Percentiles rank a stretch among this genome's conserved stretches.
Evolutionary conservation across 23 tunicate species (phyloP).

Genomic region (Trididemnum miniatum): DNA sequence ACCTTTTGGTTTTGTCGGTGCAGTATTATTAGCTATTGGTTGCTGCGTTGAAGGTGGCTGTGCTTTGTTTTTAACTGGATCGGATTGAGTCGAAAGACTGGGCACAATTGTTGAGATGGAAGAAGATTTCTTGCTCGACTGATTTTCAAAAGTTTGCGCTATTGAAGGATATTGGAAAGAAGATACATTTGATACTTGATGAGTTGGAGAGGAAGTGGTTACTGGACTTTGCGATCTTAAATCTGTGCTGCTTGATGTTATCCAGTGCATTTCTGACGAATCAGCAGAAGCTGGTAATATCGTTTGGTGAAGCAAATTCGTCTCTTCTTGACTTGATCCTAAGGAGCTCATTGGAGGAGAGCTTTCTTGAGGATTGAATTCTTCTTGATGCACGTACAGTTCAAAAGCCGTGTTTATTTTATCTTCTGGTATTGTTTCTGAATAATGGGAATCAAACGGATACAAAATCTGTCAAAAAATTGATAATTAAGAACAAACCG

Average conservation of each 20-base stretch:
- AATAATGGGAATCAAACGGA: background rate
- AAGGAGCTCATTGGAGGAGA: background rate
- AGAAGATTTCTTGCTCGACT: background rate
- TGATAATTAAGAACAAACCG: too few species aligned
- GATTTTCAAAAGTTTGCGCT: background rate
- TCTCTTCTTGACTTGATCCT: background rate
- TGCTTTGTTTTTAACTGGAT: background rate
- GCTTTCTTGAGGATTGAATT: background rate
- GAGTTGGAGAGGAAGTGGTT: conserved; percentile 43
- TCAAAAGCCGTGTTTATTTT: background rate
- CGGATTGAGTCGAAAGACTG: background rate
- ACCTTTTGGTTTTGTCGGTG: conserved; percentile 77
- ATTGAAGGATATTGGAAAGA: background rate
- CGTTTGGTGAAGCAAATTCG: background rate
- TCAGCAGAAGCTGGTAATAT: conserved; percentile 45
- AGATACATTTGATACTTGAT: background rate
- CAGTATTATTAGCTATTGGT: background rate
- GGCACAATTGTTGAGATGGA: background rate
- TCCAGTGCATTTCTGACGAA: conserved; percentile 82
- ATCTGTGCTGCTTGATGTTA: conserved; percentile 73
- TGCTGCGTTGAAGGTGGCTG: background rate
- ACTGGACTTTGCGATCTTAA: conserved; percentile 62
- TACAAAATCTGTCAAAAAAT: background rate
- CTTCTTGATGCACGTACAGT: background rate
- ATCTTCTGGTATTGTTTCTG: background rate